Evolutionary conservation across 2,113 vertebrate genomes (phyloP), one percentile per base, ranked within the genome.

Genomic region (Gadus chalcogrammus): DNA sequence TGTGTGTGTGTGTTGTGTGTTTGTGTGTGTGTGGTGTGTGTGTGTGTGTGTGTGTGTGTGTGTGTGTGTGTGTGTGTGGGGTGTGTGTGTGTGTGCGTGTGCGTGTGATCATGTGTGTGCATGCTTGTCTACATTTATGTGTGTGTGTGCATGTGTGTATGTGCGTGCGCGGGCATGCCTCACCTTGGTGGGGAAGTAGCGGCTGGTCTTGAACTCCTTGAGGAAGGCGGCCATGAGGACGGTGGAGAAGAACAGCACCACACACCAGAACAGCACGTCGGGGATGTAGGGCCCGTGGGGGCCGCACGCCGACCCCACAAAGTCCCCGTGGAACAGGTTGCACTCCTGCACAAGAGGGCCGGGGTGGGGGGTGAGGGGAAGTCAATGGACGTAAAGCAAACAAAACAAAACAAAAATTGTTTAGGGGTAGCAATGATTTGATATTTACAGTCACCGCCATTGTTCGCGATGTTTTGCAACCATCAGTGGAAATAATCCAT

Each of bases 131-230:
- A 13, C 42, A 9, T 48, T 7, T 9, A 48, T 48, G 42, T 48
- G 6, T 48, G 9, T 48, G 42, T 11, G 11, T 48, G 42, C 42
- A 8, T 48, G 42, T 48, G 42, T 48, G 9, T 48, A 9, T 13
- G 12, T 48, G 42, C 11, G 42, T 7, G 9, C 12, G 9, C 11
- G 9, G 8, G 42, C 42, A 16, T 52, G 3, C n/a, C 62, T 0
- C 87, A 94, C 98, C 95, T 97, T 99, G 68, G 98, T 99, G 75
- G 98, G 98, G 84, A 99, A 99, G 86, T 98, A 99, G 0, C 96
- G 93, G 79, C 96, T 99, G 0, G 95, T 97, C 91, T 98, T 99
- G 90, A 98, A 99, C 85, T 98, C 97, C 82, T 99, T 99, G 81
- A 99, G 90, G 11, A 97, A 99, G 61, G 95, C 94, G 0, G 98